These are phyloP conservation scores for Terrapene triunguis DNA, from an alignment of 2,113 vertebrate genomes.

Conservation along the genomic window DNA sequence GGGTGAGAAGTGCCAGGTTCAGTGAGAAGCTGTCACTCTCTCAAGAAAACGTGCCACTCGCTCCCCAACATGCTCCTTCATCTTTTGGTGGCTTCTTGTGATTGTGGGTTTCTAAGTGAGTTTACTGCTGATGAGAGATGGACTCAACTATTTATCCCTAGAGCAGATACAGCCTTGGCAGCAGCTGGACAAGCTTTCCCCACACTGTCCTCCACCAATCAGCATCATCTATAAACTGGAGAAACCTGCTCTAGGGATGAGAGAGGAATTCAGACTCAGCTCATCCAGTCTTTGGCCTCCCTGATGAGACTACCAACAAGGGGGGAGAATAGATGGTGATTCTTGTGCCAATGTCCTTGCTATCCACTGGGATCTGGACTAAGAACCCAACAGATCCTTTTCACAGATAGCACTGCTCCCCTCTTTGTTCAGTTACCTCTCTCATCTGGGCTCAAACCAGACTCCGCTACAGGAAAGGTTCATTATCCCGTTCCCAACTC, in stretches of 20 bases:
- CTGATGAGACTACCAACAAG: background rate
- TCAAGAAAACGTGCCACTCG: background rate
- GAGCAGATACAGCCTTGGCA: background rate
- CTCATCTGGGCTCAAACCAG: background rate
- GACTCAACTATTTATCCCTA: background rate
- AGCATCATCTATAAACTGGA: background rate
- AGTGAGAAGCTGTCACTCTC: background rate
- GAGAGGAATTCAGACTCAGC: background rate
- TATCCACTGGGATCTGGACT: background rate
- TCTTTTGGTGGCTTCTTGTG: background rate
- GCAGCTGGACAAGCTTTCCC: background rate
- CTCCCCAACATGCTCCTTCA: background rate
- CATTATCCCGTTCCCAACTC: background rate
- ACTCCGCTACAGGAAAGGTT: background rate
- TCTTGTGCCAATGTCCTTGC: background rate
- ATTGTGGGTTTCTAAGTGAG: background rate
- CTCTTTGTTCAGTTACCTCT: background rate
- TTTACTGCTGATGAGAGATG: background rate
- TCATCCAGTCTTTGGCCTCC: background rate
- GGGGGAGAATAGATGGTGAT: background rate
- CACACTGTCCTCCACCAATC: accelerated
- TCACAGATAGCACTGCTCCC: background rate
- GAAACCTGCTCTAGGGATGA: background rate
- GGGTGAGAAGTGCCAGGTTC: background rate
- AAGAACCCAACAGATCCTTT: background rate